Evolutionary conservation across 2,797 vertebrate species (phyloP).

Genomic region (Hozukius guyotensis): DNA sequence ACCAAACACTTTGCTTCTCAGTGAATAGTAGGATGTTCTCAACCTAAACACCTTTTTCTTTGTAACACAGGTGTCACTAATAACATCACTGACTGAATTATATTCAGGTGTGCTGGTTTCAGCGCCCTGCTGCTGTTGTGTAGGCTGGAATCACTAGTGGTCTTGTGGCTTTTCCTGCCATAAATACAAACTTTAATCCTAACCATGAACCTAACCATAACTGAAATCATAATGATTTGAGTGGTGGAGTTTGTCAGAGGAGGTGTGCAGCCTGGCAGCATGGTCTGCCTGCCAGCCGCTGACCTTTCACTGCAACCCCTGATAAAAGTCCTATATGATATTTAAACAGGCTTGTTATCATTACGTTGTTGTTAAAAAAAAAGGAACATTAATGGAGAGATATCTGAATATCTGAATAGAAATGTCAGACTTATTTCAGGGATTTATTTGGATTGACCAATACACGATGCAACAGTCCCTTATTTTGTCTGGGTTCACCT

Average conservation of each 20-base stretch:
- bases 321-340: neutral
- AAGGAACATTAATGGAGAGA: neutral
- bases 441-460: neutral
- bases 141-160: neutral
- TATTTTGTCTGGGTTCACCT: neutral
- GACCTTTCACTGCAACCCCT: neutral
- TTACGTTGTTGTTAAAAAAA: neutral
- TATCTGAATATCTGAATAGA: neutral
- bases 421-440: neutral
- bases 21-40: too few species aligned
- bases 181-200: neutral
- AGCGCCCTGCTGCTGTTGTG: neutral
- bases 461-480: neutral
- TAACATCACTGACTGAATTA: neutral
- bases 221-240: neutral
- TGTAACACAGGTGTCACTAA: neutral
- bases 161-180: neutral
- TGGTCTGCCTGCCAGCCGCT: neutral
- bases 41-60: neutral
- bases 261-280: neutral
- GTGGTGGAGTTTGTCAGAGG: too few species aligned
- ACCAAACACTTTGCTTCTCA: neutral
- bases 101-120: neutral
- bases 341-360: neutral
- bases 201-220: neutral